These are phyloP conservation scores for Limnothrissa miodon DNA, from an alignment of 2,113 vertebrate genomes.

Conservation along the genomic window DNA sequence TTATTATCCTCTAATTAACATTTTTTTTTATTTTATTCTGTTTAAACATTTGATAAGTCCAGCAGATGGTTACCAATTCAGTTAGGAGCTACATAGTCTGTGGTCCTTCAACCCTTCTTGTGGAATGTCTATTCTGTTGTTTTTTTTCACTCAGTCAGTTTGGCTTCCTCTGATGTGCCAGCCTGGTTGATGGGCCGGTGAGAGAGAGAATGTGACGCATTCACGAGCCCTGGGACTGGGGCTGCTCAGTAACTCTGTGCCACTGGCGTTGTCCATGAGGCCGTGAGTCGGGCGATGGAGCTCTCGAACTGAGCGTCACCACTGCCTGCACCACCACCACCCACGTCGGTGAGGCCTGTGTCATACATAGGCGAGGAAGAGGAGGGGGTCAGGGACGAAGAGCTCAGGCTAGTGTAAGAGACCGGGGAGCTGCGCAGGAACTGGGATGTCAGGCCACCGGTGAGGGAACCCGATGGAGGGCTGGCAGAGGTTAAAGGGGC, in stretches of 20 bases:
- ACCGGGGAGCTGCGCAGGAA: slow-evolving; percentile 72
- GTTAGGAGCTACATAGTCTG: background rate
- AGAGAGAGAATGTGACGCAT: no score
- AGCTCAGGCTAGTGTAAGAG: slow-evolving; percentile 70
- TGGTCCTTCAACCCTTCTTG: slow-evolving; percentile 4
- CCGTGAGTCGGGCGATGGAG: slow-evolving; percentile 74
- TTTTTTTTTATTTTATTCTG: background rate
- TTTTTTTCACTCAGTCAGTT: background rate
- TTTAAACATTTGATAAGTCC: background rate
- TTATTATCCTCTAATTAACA: background rate
- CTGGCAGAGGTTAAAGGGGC: slow-evolving; percentile 56
- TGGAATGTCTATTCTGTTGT: slow-evolving; percentile 9
- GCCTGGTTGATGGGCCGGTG: no score
- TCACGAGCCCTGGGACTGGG: background rate
- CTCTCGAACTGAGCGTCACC: slow-evolving; percentile 76
- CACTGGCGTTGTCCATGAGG: slow-evolving; percentile 71
- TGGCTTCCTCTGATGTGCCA: no score
- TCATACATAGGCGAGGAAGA: slow-evolving; percentile 76
- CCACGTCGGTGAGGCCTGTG: slow-evolving; percentile 66
- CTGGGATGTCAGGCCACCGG: slow-evolving; percentile 71
- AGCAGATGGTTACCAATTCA: background rate
- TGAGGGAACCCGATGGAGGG: slow-evolving; percentile 66
- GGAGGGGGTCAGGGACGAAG: slow-evolving; percentile 72
- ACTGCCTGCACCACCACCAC: slow-evolving; percentile 31
- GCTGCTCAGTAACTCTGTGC: slow-evolving; percentile 74